Evolutionary conservation across 2,113 vertebrate genomes (phyloP).

Genomic region (Ursus arctos): DNA sequence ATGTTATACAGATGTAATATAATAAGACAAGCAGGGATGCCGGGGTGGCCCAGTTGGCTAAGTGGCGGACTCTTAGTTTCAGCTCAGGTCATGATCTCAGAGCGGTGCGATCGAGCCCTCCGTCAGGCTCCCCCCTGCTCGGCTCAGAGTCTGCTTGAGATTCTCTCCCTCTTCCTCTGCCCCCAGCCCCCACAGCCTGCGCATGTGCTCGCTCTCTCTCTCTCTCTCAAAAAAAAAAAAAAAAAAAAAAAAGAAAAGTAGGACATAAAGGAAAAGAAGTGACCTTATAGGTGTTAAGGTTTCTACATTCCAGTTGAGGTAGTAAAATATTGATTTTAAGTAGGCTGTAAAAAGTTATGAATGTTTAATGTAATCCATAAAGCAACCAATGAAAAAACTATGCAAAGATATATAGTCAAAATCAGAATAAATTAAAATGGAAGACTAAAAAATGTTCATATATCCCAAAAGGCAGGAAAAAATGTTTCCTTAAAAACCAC

Average conservation of each 20-base stretch:
- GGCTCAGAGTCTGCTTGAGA: too few species aligned
- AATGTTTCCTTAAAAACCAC: background rate
- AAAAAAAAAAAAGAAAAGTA: background rate
- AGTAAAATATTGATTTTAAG: constrained; percentile 33
- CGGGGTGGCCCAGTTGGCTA: background rate
- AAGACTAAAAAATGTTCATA: constrained; percentile 33
- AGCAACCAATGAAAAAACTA: background rate
- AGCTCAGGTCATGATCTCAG: background rate
- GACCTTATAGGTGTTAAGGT: background rate
- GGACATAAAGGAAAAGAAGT: background rate
- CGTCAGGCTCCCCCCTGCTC: too few species aligned
- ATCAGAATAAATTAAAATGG: constrained; percentile 38
- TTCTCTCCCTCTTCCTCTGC: too few species aligned
- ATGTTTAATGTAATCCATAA: background rate
- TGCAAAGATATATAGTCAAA: background rate
- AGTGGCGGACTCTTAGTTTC: background rate
- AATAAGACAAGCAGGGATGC: background rate
- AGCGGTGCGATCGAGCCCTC: background rate
- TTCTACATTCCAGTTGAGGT: background rate
- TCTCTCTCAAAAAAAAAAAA: background rate
- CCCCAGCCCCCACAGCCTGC: too few species aligned
- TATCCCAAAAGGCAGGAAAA: background rate
- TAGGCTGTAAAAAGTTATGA: background rate
- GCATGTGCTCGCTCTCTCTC: too few species aligned
- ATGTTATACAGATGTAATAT: background rate